These are phyloP conservation scores for Caenorhabditis virilis DNA, from an alignment of 2,888 invertebrate species.

Conservation along the genomic window DNA sequence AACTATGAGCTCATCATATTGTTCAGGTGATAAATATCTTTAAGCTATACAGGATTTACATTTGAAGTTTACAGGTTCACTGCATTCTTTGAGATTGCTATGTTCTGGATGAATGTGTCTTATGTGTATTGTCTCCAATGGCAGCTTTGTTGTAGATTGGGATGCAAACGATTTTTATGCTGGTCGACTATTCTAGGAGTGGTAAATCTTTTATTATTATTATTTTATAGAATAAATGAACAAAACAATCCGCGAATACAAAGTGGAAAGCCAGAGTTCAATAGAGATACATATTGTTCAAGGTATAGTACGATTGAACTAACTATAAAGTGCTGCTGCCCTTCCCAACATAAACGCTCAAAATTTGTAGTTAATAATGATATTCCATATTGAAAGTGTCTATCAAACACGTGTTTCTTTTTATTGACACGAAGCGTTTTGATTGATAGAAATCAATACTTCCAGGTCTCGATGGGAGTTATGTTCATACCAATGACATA, in stretches of 20 bases:
- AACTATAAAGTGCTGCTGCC: too few species aligned
- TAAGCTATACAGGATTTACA: background rate
- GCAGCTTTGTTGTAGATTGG: conserved; percentile 61
- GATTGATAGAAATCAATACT: background rate
- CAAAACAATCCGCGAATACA: too few species aligned
- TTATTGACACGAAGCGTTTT: too few species aligned
- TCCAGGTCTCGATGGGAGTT: conserved; percentile 44
- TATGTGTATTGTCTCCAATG: conserved; percentile 62
- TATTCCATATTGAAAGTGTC: too few species aligned
- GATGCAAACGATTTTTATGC: conserved; percentile 40
- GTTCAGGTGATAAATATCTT: too few species aligned
- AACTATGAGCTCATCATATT: conserved; percentile 60
- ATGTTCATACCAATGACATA: conserved; percentile 60
- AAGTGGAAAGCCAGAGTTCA: too few species aligned
- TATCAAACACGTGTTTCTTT: too few species aligned
- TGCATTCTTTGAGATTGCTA: conserved; percentile 58
- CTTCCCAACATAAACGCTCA: too few species aligned
- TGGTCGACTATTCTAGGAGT: conserved; percentile 39
- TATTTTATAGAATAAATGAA: too few species aligned
- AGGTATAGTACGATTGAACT: too few species aligned
- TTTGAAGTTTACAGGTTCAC: conserved; percentile 49
- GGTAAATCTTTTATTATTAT: too few species aligned
- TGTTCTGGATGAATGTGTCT: conserved; percentile 63
- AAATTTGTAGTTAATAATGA: background rate
- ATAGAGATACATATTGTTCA: too few species aligned